A percentile compares a stretch with the other conserved stretches of the same genome.
These are phyloP conservation scores for Protobothrops flavoviridis DNA, from an alignment of 2,113 vertebrate genomes.

Conservation along the genomic window DNA sequence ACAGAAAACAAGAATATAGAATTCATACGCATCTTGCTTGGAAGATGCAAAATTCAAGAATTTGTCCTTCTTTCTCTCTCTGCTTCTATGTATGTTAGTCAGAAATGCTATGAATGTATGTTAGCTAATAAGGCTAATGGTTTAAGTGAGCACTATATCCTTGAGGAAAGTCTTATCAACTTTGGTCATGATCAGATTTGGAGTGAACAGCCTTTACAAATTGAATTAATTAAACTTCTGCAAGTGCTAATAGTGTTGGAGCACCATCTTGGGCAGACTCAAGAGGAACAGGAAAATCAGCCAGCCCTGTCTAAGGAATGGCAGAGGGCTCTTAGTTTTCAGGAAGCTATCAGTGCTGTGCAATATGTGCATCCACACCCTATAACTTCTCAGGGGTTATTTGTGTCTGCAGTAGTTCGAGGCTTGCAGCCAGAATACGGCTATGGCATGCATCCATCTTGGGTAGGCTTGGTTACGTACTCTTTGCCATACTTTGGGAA, in stretches of 20 bases:
- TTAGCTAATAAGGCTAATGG: constrained; percentile 17
- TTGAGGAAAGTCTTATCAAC: constrained; percentile 85
- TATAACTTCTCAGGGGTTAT: constrained; percentile 92
- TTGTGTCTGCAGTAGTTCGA: constrained; percentile 86
- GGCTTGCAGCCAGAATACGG: constrained; percentile 90
- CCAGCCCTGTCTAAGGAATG: constrained; percentile 86
- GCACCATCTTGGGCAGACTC: constrained; percentile 76
- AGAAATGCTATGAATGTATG: constrained; percentile 67
- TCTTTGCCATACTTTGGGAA: constrained; percentile 89
- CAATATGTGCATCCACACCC: constrained; percentile 87
- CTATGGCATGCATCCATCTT: constrained; percentile 90
- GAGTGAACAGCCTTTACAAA: constrained; percentile 91
- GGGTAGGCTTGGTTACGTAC: constrained; percentile 86
- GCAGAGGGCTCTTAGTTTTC: constrained; percentile 86
- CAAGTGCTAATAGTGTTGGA: constrained; percentile 90
- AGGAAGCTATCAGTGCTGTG: constrained; percentile 89
- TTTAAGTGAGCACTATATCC: constrained; percentile 65
- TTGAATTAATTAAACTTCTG: constrained; percentile 90
- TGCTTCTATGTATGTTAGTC: constrained; percentile 89
- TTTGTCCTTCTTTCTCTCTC: constrained; percentile 87
- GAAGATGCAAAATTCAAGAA: constrained; percentile 85
- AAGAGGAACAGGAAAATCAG: constrained; percentile 70
- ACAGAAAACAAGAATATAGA: constrained; percentile 67
- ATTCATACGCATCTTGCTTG: constrained; percentile 76
- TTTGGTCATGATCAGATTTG: constrained; percentile 82